Evolutionary conservation across 2,888 invertebrate genomes (phyloP).

Genomic region (Drosophila algonquin): DNA sequence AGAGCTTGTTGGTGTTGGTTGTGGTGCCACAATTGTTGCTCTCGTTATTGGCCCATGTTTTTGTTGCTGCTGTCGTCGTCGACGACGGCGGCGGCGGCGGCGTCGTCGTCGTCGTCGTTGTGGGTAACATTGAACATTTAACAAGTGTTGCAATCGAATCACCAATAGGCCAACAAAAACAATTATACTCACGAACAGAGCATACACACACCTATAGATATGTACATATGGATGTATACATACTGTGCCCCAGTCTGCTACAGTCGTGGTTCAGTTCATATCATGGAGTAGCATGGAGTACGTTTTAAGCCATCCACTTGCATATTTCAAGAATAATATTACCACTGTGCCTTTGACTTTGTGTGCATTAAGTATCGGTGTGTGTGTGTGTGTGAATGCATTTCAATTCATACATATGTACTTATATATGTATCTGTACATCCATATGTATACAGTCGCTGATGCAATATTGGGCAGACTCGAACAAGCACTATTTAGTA

Average conservation of each 20-base stretch:
- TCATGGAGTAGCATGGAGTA: constrained; percentile 11
- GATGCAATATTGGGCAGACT: constrained; percentile 70
- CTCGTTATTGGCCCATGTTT: constrained; percentile 70
- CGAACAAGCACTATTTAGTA: neutral
- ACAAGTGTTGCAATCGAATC: constrained; percentile 75
- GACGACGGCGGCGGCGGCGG: constrained; percentile 14
- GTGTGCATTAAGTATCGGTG: neutral
- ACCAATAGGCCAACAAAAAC: constrained; percentile 70
- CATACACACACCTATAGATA: constrained; percentile 8
- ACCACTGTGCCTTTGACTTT: constrained; percentile 4
- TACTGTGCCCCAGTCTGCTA: constrained; percentile 24
- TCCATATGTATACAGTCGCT: constrained; percentile 70
- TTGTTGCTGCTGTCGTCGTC: constrained; percentile 44
- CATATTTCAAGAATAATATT: constrained; percentile 37
- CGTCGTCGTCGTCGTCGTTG: constrained; percentile 58
- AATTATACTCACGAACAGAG: constrained; percentile 47
- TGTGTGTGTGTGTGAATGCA: constrained; percentile 9
- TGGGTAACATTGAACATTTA: constrained; percentile 77
- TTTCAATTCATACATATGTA: constrained; percentile 1
- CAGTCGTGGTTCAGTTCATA: constrained; percentile 29
- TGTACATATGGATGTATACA: constrained; percentile 6
- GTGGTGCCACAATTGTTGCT: constrained; percentile 79
- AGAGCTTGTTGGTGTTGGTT: constrained; percentile 44
- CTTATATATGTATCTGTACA: neutral
- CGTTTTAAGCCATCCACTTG: neutral